phyloP scores from a whole-genome alignment of 1,140 invertebrate species.

The Ooceraea biroi region DNA sequence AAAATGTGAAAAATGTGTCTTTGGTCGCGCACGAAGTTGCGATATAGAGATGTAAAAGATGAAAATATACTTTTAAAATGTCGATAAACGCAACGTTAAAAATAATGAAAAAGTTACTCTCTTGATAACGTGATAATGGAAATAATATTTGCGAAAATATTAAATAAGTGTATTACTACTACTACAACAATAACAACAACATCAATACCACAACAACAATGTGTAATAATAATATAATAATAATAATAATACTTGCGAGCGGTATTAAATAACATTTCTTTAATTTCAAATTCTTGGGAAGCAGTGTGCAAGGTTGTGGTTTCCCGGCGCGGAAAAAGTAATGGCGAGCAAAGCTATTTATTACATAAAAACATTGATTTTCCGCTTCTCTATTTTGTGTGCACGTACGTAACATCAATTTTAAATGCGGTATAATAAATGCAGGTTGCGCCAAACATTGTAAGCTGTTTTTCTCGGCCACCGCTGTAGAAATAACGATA shows the following conservation, averaged over 20 bases:
- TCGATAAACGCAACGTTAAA: background rate
- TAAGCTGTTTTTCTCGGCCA: background rate
- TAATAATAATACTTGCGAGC: background rate
- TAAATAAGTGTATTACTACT: too few species aligned
- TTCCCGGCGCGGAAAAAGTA: background rate
- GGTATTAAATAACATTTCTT: background rate
- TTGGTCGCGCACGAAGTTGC: too few species aligned
- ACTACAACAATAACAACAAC: too few species aligned
- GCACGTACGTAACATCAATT: background rate
- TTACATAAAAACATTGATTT: conserved; percentile 3
- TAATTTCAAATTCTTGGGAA: background rate
- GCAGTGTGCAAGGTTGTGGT: too few species aligned
- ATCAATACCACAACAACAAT: too few species aligned
- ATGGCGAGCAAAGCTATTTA: background rate
- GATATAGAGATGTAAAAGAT: background rate
- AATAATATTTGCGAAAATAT: too few species aligned
- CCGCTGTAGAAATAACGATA: background rate
- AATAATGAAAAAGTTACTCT: background rate
- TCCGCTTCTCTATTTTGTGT: background rate
- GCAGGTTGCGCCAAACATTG: background rate
- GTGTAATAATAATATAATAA: background rate
- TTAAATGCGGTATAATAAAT: background rate
- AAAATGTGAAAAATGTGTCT: too few species aligned
- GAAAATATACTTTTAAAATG: background rate
- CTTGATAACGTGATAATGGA: too few species aligned